Evolutionary conservation across 2,888 invertebrate genomes (phyloP).

Genomic region (Congeria kusceri): DNA sequence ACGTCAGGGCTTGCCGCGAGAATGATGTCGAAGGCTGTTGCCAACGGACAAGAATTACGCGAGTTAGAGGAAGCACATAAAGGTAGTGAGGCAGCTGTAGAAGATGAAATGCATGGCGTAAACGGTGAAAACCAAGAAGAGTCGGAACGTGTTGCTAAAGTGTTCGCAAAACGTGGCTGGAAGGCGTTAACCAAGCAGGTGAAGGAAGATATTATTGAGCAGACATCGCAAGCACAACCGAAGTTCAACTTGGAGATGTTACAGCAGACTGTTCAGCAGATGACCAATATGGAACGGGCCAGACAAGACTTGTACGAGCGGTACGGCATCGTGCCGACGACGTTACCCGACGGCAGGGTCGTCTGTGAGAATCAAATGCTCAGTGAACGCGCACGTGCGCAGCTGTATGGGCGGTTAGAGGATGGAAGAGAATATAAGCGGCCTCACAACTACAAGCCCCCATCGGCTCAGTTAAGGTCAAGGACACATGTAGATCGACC

Average conservation of each 20-base stretch:
- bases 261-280: conserved; percentile 69
- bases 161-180: conserved; percentile 72
- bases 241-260: conserved; percentile 73
- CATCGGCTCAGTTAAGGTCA: conserved; percentile 30
- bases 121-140: neutral
- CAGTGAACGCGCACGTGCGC: conserved; percentile 66
- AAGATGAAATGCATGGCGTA: no score
- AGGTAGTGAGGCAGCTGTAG: no score
- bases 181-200: conserved; percentile 69
- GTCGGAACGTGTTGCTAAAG: conserved; percentile 32
- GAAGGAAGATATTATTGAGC: conserved; percentile 65
- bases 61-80: conserved; percentile 23
- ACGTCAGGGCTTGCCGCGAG: conserved; percentile 54
- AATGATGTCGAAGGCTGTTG: conserved; percentile 43
- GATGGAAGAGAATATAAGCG: conserved; percentile 31
- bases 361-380: conserved; percentile 76
- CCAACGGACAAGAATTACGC: conserved; percentile 37
- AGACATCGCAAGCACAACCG: conserved; percentile 57
- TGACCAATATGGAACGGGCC: conserved; percentile 69
- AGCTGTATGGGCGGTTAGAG: conserved; percentile 10
- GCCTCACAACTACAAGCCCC: conserved; percentile 47
- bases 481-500: conserved; percentile 12
- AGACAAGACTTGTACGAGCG: conserved; percentile 75
- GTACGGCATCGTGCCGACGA: conserved; percentile 74
- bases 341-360: conserved; percentile 65